Base-by-base conservation (phyloP, 2,113 vertebrate genomes). In the Malurus melanocephalus region DNA sequence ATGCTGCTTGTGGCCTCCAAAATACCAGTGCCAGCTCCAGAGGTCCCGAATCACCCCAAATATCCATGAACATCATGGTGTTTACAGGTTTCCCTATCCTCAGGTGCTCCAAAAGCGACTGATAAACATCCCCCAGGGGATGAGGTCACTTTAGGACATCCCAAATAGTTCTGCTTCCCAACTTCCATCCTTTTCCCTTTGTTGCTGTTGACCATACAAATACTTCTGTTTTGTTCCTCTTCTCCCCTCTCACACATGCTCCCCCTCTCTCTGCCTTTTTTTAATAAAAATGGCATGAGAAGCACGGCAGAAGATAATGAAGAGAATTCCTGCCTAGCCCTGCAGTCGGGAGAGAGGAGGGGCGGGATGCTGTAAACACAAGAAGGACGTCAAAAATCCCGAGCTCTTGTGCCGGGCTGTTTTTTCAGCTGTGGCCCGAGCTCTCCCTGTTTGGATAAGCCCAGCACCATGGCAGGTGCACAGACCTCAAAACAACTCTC, bases 361-460 rank as follows among this genome's bases (percentile, higher is more conserved):
- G 64, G 46, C 0, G 4, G 66, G 88, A 94, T 93, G 94, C 88
- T 73, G 94, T 95, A 95, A 96, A 96, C 93, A 96, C 90, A 90
- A 91, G 61, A 49, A 85, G 32, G 78, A 96, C 65, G 16, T 94
- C 69, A 96, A 91, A 94, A 94, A 89, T 86, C 84, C 91, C 21
- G 5, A 83, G 74, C 86, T 93, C 82, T 87, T 75, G 82, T 27
- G 5, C 65, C 0, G 23, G 87, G 93, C 93, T 97, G 94, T 97
- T 97, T 87, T 97, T 96, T 91, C 97, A 97, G 97, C 96, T 97
- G 97, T 12, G 17, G 38, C 19, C 65, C 38, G 0, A 78, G 72
- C 89, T 85, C 69, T 26, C 3, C 17, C 84, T 97, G 88, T 95
- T 96, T 97, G 92, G 85, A 92, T 93, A 97, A 95, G 82, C 40